These are phyloP conservation scores for Phalacrocorax aristotelis DNA, from an alignment of 2,113 vertebrate genomes.

Conservation along the genomic window DNA sequence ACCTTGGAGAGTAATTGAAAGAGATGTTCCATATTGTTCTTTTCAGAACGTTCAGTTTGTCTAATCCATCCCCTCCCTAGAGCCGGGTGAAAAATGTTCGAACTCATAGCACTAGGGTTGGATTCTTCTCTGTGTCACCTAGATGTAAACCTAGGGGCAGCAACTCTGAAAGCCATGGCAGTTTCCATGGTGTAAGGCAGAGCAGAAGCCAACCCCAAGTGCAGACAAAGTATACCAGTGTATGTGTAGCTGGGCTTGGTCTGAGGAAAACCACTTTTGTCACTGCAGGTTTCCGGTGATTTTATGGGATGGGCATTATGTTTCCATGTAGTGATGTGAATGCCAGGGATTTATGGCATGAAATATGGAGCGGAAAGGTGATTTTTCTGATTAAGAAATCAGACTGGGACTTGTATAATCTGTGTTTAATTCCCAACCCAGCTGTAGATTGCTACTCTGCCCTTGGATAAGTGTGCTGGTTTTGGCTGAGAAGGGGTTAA, in stretches of 20 bases:
- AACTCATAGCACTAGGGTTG: conserved; percentile 14
- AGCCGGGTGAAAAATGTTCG: conserved; percentile 36
- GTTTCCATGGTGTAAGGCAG: not conserved
- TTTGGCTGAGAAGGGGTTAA: no score
- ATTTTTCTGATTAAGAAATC: conserved; percentile 38
- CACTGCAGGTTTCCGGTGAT: not conserved
- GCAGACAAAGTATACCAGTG: not conserved
- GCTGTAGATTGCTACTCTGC: conserved; percentile 13
- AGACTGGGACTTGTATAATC: conserved; percentile 17
- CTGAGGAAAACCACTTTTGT: not conserved
- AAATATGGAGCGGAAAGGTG: conserved; percentile 1
- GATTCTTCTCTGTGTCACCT: conserved; percentile 27
- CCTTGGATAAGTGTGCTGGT: conserved; percentile 48
- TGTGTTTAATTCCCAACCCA: conserved; percentile 35
- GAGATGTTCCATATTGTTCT: conserved; percentile 69
- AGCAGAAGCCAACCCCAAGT: not conserved
- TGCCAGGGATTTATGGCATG: not conserved
- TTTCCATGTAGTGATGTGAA: not conserved
- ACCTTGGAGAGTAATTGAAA: conserved; percentile 68
- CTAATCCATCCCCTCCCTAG: conserved; percentile 56
- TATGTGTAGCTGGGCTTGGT: not conserved
- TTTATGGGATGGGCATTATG: not conserved
- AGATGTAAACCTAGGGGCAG: not conserved
- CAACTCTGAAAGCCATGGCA: not conserved
- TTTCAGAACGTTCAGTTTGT: conserved; percentile 69